Evolutionary conservation across 2,797 vertebrate genomes (phyloP).

Genomic region (Enteromius argenteus): DNA sequence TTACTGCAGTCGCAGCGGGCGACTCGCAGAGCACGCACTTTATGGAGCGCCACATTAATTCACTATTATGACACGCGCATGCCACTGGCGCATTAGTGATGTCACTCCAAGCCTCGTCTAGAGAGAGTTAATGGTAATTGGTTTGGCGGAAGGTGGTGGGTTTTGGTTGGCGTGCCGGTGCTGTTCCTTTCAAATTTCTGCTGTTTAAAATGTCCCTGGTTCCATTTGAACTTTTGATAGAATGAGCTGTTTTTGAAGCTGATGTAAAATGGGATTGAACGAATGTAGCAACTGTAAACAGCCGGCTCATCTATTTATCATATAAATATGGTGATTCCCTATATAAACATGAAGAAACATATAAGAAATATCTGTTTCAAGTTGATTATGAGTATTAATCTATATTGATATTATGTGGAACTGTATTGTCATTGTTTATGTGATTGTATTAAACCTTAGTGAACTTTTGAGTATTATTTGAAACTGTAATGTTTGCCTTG

Average conservation of each 20-base stretch:
- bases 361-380: neutral
- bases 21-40: constrained; percentile 53
- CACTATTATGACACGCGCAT: constrained; percentile 57
- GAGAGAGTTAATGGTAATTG: constrained; percentile 59
- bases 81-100: constrained; percentile 57
- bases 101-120: constrained; percentile 54
- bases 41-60: constrained; percentile 61
- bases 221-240: neutral
- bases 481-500: neutral
- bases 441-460: neutral
- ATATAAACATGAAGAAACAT: neutral
- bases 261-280: neutral
- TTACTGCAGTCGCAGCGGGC: constrained; percentile 69
- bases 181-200: constrained; percentile 48
- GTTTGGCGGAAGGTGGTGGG: constrained; percentile 61
- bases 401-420: neutral
- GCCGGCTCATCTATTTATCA: too few relatives aligned
- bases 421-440: neutral
- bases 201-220: constrained; percentile 1
- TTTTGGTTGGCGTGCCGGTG: constrained; percentile 66
- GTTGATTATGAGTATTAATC: neutral
- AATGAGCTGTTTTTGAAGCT: neutral
- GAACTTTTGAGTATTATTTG: neutral
- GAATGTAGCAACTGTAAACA: neutral
- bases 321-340: neutral